Evolutionary conservation across 2,113 vertebrate species (phyloP).

Genomic region (Donacobius atricapilla): DNA sequence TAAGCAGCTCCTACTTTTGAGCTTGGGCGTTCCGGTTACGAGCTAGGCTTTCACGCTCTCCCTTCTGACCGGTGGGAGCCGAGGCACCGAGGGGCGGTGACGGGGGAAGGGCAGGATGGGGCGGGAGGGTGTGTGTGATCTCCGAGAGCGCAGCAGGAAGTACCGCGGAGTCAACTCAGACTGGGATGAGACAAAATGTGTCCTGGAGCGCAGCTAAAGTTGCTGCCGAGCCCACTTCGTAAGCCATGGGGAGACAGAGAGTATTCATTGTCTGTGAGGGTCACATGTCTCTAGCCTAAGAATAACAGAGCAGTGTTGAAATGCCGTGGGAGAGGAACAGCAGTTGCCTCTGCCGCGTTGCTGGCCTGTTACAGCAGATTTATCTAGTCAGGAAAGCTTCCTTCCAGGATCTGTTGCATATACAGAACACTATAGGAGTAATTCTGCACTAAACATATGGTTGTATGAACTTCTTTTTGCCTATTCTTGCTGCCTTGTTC

Average conservation of each 20-base stretch:
- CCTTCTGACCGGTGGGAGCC: background rate
- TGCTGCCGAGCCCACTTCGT: rapidly evolving
- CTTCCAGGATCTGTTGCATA: background rate
- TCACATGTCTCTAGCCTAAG: background rate
- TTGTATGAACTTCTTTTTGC: background rate
- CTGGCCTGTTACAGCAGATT: background rate
- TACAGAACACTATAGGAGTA: no score
- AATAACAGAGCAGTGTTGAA: background rate
- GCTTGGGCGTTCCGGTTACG: background rate
- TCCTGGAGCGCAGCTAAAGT: background rate
- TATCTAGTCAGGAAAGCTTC: background rate
- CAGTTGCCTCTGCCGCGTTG: background rate
- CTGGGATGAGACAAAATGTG: background rate
- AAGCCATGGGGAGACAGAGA: background rate
- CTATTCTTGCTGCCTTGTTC: background rate
- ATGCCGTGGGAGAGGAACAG: background rate
- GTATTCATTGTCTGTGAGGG: background rate
- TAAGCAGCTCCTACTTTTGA: background rate
- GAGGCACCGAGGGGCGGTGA: rapidly evolving
- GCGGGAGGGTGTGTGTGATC: background rate
- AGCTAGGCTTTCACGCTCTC: background rate
- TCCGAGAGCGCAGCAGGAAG: background rate
- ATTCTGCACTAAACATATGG: background rate
- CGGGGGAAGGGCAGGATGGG: background rate
- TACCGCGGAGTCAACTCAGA: background rate